A percentile compares a stretch with the other conserved stretches of the same genome.
These are phyloP conservation scores for Ancistrus triradiatus DNA, from an alignment of 2,113 vertebrate species.

Conservation along the genomic window DNA sequence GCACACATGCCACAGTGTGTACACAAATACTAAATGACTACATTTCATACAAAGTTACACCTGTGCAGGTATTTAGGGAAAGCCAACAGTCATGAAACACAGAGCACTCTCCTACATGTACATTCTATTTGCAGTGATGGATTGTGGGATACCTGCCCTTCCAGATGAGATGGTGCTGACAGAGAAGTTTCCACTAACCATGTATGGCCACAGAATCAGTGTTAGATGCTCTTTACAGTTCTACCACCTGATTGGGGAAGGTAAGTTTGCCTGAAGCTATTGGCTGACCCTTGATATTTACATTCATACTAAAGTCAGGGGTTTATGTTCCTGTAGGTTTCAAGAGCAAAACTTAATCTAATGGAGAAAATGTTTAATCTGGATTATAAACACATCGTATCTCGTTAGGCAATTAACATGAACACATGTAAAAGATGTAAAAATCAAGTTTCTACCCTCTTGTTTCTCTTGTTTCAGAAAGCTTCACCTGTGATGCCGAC, in stretches of 20 bases:
- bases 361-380: no score
- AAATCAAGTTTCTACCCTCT: background rate
- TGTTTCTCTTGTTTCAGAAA: constrained; percentile 44
- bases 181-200: constrained; percentile 21
- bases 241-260: constrained; percentile 50
- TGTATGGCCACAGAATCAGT: constrained; percentile 47
- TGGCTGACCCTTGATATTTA: background rate
- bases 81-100: no score
- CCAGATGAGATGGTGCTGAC: constrained; percentile 47
- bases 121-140: constrained; percentile 65
- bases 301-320: background rate
- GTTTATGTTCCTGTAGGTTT: background rate
- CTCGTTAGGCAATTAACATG: no score
- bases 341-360: no score
- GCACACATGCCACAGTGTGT: no score
- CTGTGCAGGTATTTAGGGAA: no score
- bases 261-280: background rate
- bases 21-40: no score
- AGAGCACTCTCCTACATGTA: no score
- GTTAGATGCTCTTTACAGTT: constrained; percentile 59
- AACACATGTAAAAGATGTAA: background rate
- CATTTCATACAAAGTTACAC: no score
- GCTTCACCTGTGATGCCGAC: constrained; percentile 53
- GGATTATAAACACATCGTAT: no score
- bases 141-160: constrained; percentile 71